Evolutionary conservation across 2,888 invertebrate species (phyloP).

Genomic region (Odontocolon sp.): DNA sequence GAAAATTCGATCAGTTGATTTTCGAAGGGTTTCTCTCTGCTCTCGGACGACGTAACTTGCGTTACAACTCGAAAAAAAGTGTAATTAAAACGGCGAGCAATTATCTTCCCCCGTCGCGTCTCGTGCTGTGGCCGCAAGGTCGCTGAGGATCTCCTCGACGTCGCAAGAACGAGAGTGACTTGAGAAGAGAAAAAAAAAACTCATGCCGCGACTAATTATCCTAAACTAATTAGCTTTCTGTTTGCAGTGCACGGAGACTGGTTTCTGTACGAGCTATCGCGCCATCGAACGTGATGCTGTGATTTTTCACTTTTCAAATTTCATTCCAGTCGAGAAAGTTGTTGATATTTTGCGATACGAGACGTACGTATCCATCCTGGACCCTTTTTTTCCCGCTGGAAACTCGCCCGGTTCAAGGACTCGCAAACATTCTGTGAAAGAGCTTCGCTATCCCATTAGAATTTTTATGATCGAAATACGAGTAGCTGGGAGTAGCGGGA

Average conservation of each 20-base stretch:
- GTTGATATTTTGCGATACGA: too few relatives aligned
- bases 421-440: too few relatives aligned
- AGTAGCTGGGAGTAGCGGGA: not conserved
- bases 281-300: not conserved
- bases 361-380: too few relatives aligned
- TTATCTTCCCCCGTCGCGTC: slow-evolving; percentile 61
- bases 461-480: slow-evolving; percentile 66
- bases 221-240: slow-evolving; percentile 76
- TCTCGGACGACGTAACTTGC: too few relatives aligned
- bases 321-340: too few relatives aligned
- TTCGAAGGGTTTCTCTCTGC: not conserved
- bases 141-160: not conserved
- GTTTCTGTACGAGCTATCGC: too few relatives aligned
- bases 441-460: slow-evolving; percentile 56
- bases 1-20: too few relatives aligned
- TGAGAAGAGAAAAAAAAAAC: slow-evolving; percentile 24
- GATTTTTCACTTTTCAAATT: not conserved
- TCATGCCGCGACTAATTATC: slow-evolving; percentile 70
- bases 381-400: not conserved
- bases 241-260: slow-evolving; percentile 69
- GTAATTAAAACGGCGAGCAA: slow-evolving; percentile 49
- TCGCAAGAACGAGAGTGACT: slow-evolving; percentile 40
- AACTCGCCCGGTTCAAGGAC: too few relatives aligned
- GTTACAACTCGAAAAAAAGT: not conserved
- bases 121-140: slow-evolving; percentile 32